A percentile compares a stretch with the other conserved stretches of the same genome.
phyloP scores from a whole-genome alignment of 2,797 vertebrate genomes.

The Stomatorhinus walkeri region DNA sequence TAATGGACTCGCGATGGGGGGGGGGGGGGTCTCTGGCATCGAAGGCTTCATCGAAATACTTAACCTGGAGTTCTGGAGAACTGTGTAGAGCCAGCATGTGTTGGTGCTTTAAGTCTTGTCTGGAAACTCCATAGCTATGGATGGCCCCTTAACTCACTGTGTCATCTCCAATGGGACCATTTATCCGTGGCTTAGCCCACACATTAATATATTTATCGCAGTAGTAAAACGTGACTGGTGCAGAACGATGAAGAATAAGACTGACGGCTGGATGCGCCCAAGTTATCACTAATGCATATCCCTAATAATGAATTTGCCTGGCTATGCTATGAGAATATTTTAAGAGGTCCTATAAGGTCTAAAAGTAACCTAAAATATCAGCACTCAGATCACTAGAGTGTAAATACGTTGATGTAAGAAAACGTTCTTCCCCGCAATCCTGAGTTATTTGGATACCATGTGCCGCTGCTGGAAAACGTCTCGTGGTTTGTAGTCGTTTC shows the following conservation, averaged over 20 bases:
- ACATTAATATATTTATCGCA: neutral
- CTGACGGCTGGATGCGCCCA: neutral
- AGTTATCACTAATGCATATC: neutral
- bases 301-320: neutral
- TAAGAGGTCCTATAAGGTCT: neutral
- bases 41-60: neutral
- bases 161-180: neutral
- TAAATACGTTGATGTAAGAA: neutral
- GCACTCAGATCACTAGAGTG: neutral
- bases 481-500: neutral
- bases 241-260: neutral
- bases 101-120: neutral
- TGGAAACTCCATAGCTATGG: neutral
- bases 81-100: neutral
- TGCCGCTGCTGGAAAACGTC: neutral
- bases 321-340: neutral
- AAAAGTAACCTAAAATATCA: neutral
- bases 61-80: neutral
- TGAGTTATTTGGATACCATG: neutral
- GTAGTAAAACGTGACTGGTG: neutral
- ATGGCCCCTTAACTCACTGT: neutral
- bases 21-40: neutral
- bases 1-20: neutral
- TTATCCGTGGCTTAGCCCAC: conserved; percentile 1
- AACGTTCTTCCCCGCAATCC: neutral